Conservation (phyloP, 2,797 vertebrate species). For the Urosaurus nigricauda region DNA sequence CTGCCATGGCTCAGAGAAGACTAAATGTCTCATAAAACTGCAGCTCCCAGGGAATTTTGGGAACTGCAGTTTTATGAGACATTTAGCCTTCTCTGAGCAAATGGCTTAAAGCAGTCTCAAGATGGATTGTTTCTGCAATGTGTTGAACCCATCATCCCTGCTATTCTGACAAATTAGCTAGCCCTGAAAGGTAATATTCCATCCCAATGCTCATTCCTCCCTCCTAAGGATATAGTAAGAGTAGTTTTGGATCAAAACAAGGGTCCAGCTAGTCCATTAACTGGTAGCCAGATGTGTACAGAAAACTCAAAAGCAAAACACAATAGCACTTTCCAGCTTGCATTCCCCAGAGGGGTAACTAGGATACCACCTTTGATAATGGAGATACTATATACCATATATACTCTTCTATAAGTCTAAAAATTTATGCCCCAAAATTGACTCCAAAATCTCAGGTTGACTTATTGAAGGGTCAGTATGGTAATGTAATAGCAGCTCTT, state of each 20-base stretch:
- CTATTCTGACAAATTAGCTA: neutral
- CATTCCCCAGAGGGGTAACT: neutral
- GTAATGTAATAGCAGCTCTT: no score
- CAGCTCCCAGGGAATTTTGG: no score
- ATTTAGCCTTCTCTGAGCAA: no score
- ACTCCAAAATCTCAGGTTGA: no score
- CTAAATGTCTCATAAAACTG: no score
- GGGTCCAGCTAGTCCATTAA: neutral
- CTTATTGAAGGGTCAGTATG: no score
- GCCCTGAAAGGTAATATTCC: neutral
- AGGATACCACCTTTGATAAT: neutral
- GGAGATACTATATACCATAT: neutral
- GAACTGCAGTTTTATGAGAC: no score
- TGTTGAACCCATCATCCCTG: neutral
- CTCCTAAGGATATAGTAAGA: neutral
- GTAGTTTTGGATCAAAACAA: neutral
- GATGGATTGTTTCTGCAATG: no score
- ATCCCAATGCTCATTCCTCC: neutral
- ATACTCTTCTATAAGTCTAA: no score
- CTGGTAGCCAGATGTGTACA: neutral
- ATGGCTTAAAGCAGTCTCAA: no score
- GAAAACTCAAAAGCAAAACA: neutral
- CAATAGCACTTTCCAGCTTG: neutral
- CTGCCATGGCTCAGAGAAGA: no score
- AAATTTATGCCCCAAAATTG: no score